Evolutionary conservation across 2,888 invertebrate genomes (phyloP), one percentile per base, ranked within the genome.

Genomic region (Drosophila picticornis): DNA sequence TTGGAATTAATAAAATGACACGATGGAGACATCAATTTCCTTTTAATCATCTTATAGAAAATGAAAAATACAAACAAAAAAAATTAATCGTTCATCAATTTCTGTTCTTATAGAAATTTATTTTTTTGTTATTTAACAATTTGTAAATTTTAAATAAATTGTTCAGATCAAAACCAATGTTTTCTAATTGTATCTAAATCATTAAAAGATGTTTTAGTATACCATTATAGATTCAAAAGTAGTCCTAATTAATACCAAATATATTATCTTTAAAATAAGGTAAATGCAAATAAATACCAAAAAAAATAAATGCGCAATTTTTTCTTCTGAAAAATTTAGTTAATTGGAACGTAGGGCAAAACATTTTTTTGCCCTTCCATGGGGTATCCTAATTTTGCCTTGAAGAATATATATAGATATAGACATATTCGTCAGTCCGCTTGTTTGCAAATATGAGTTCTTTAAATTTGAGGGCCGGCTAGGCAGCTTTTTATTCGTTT

Each of bases 51-150:
- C 43, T 22, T 43, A 11, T 22, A 22, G 11, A 43, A 11, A 22
- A 22, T 22, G 11, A 11, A 2, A 11, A 5, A 0, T 11, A 9
- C 7, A 13, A 27, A 27, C 27, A 27, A 13, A 34, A 13, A 34
- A 32, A 32, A 34, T 32, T 13, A 13, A 2, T 13, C 1, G 13
- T 46, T 46, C 7, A 16, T 46, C 1, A 7, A 46, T 16, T 22
- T 16, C 1, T 22, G 7, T 7, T 7, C 1, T 16, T 16, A 7
- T 16, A 22, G 1, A 7, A 2, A 22, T 46, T 16, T 16, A 0
- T 11, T 43, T 40, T 40, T 43, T n/a, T 22, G 4, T n/a, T 40
- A 11, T 10, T n/a, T 40, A n/a, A 4, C 4, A 40, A 43, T 22
- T 43, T 22, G 22, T 22, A 2, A 1, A 43, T 22, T 46, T 22